Evolutionary conservation across 64 coral and sea anemone genomes (phyloP).

Genomic region (Acropora tenuis): DNA sequence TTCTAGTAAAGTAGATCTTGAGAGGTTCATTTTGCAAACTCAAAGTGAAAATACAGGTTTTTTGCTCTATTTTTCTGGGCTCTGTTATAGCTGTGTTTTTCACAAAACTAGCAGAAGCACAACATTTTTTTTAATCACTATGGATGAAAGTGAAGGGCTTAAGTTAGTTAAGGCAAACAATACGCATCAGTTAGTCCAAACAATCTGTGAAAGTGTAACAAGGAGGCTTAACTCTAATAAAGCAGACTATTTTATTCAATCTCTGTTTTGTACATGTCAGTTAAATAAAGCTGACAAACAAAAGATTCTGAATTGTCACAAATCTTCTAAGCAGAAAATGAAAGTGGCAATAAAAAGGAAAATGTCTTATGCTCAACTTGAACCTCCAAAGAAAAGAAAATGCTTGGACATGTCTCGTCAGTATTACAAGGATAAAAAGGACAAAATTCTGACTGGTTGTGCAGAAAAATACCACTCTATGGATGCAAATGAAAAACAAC

Average conservation of each 20-base stretch:
- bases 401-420: conserved; percentile 51
- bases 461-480: neutral
- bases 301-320: conserved; percentile 73
- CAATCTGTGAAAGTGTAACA: conserved; percentile 58
- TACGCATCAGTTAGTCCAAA: conserved; percentile 49
- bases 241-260: conserved; percentile 52
- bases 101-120: conserved; percentile 47
- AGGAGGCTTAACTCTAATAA: conserved; percentile 49
- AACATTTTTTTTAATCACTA: conserved; percentile 59
- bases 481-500: conserved; percentile 13
- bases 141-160: conserved; percentile 57
- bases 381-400: conserved; percentile 64
- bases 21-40: conserved; percentile 31
- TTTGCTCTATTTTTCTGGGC: conserved; percentile 21
- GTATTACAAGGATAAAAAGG: neutral
- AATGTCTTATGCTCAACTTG: conserved; percentile 61
- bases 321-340: conserved; percentile 63
- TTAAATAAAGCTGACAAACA: conserved; percentile 52
- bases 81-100: conserved; percentile 53
- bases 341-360: conserved; percentile 41
- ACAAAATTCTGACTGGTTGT: neutral
- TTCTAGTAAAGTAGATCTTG: conserved; percentile 38
- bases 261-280: conserved; percentile 61
- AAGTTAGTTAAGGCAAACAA: conserved; percentile 20
- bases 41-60: conserved; percentile 32